Base-by-base conservation (phyloP, 2,113 vertebrate genomes). In the Sturnus vulgaris region DNA sequence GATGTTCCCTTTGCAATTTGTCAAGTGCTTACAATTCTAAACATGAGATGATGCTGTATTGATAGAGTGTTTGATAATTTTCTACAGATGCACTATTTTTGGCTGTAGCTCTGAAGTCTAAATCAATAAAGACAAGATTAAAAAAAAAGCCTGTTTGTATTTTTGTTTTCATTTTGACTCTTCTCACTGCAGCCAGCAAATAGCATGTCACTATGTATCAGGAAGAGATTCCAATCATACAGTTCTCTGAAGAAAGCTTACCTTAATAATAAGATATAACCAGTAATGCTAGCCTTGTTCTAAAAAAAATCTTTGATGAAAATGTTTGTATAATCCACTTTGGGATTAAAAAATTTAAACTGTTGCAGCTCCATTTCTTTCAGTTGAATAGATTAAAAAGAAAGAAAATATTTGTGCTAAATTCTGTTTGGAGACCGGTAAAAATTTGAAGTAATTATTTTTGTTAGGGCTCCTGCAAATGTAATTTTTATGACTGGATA, bases 101-200 rank as follows among this genome's bases (percentile, higher is more conserved):
- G 95, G 75, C 92, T 96, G 69, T 91, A 91, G 85, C 88, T 97
- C 83, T 94, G 95, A 97, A 95, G 88, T 83, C 68, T 95, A 96
- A 96, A 97, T 97, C 96, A 97, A 97, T 97, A 97, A 96, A 97
- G 95, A 97, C 86, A 86, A 93, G 81, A 70, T 90, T 56, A 30
- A 65, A 83, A 60, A 60, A 86, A 61, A 55, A 66, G 2, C 2
- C 7, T 84, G 61, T 86, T 96, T 88, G 88, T 91, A 69, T 96
- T 97, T 97, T 97, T 95, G 81, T 94, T 96, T 95, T 95, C 89
- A 47, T 95, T 95, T 94, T 11, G 27, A 86, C 78, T 92, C 83
- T 81, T 76, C 64, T 80, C 70, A 50, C 79, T 80, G 82, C 82
- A 96, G 76, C 90, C 79, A 80, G 95, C 88, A 97, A 95, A 90